Evolutionary conservation across 1,140 invertebrate genomes (phyloP).

Genomic region (Penaeus indicus): DNA sequence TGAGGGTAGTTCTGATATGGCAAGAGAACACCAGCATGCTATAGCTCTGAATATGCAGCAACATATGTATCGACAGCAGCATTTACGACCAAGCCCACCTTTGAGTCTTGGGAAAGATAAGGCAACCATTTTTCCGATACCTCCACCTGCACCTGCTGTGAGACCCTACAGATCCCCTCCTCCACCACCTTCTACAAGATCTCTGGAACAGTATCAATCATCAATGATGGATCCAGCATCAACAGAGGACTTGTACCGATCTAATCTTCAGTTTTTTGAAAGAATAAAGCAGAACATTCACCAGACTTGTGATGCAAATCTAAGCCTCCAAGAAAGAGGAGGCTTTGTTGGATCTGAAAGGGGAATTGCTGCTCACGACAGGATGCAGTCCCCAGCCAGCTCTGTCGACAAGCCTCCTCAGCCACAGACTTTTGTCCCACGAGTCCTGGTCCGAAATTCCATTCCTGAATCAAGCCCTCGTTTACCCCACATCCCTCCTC

Average conservation of each 20-base stretch:
- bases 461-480: conserved; percentile 42
- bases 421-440: conserved; percentile 50
- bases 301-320: neutral
- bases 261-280: conserved; percentile 41
- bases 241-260: conserved; percentile 31
- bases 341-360: conserved; percentile 26
- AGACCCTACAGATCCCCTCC: conserved; percentile 29
- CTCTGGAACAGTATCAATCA: conserved; percentile 43
- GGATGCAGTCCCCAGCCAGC: conserved; percentile 31
- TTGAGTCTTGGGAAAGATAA: conserved; percentile 55
- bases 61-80: conserved; percentile 31
- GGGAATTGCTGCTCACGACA: conserved; percentile 21
- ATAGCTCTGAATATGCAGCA: conserved; percentile 45
- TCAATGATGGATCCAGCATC: too few relatives aligned
- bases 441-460: conserved; percentile 53
- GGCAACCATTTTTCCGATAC: conserved; percentile 53
- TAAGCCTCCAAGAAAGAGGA: conserved; percentile 28
- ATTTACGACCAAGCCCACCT: conserved; percentile 23
- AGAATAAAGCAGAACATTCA: conserved; percentile 49
- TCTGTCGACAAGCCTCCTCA: conserved; percentile 37
- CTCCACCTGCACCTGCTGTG: conserved; percentile 33
- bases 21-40: conserved; percentile 45
- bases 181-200: conserved; percentile 3
- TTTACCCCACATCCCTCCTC: conserved; percentile 15
- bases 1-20: conserved; percentile 42